Base-by-base conservation (phyloP, 2,888 invertebrate species). In the Brachypterus glaber region DNA sequence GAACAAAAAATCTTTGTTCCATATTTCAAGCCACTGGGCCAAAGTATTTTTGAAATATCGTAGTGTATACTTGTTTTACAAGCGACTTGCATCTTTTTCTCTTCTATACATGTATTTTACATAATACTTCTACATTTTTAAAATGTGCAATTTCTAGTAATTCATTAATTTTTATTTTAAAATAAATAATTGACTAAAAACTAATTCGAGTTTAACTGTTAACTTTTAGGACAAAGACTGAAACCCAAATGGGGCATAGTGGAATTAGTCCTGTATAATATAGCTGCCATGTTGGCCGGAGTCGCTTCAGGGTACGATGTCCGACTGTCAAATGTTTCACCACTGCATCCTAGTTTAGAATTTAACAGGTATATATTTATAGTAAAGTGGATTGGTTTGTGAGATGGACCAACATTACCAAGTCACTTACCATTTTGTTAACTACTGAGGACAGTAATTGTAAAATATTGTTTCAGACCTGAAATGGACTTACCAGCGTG, bases 261-360 rank as follows among this genome's bases (percentile, higher is more conserved):
- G 51, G 82, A 81, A 67, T 70, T 76, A 70, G 85, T 81, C 49
- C 70, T 95, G 46, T 92, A 87, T 71, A 91, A 91, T 64, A 88
- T 93, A 74, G 90, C 90, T 36, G 84, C 91, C 35, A 74, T 93
- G 68, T 68, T 95, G 56, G 92, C 92, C 2, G 83, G 90, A 16
- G 86, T 95, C 26, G 89, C 87, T 2, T 84, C 88, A 25, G 95
- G 93, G 1, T 92, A 88, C 60, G 93, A 95, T 71, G 83, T 95
- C 35, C 76, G 91, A 56, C 74, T 88, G 63, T 87, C 89, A 30
- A 90, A 90, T 59, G 78, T 87, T 35, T 82, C 85, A 49, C 83
- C 86, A 1, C 69, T 88, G 46, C 88, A 88, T 67, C 88, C 88
- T 4, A 76, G 79, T 41, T 63, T 88, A 41, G 79, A 85, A 56